Percentiles rank a stretch among this genome's conserved stretches.
phyloP scores from a whole-genome alignment of 2,888 invertebrate genomes.

The Watsonalla binaria region DNA sequence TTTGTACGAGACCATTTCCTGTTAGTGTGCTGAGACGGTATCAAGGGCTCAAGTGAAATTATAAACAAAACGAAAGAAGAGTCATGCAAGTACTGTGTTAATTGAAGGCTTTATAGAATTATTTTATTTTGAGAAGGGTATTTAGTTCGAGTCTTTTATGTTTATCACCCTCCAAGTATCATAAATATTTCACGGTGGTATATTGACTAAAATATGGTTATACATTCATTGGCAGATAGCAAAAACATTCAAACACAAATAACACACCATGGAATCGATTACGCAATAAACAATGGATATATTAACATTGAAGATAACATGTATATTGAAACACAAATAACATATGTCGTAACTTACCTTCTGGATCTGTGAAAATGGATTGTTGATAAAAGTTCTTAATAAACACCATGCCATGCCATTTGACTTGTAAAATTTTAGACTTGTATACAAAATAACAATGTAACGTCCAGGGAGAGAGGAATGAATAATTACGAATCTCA shows the following conservation, averaged over 20 bases:
- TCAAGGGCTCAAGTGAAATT: slow-evolving; percentile 70
- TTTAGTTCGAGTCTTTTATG: slow-evolving; percentile 16
- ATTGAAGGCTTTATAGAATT: slow-evolving; percentile 37
- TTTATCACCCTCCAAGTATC: slow-evolving; percentile 75
- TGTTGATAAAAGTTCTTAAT: slow-evolving; percentile 22
- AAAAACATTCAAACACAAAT: slow-evolving; percentile 38
- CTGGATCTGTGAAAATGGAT: slow-evolving; percentile 24
- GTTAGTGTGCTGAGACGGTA: slow-evolving; percentile 73
- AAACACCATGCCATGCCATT: slow-evolving; percentile 58
- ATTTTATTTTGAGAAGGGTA: slow-evolving; percentile 28
- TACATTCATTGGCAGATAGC: slow-evolving; percentile 6
- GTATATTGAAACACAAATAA: slow-evolving; percentile 17
- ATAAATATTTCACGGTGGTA: slow-evolving; percentile 10
- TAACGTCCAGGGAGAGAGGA: slow-evolving; percentile 19
- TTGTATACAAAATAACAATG: slow-evolving; percentile 12
- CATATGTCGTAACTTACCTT: slow-evolving; percentile 60
- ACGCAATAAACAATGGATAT: slow-evolving; percentile 35
- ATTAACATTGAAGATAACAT: slow-evolving; percentile 17
- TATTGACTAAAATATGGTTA: slow-evolving; percentile 9
- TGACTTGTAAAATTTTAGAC: slow-evolving; percentile 18
- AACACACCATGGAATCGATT: slow-evolving; percentile 69
- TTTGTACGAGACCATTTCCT: slow-evolving; percentile 41
- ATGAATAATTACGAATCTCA: slow-evolving; percentile 28
- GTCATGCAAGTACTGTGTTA: slow-evolving; percentile 65
- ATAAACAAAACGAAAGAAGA: slow-evolving; percentile 66